phyloP scores from a whole-genome alignment of 2,113 vertebrate species.

The Felis chaus region DNA sequence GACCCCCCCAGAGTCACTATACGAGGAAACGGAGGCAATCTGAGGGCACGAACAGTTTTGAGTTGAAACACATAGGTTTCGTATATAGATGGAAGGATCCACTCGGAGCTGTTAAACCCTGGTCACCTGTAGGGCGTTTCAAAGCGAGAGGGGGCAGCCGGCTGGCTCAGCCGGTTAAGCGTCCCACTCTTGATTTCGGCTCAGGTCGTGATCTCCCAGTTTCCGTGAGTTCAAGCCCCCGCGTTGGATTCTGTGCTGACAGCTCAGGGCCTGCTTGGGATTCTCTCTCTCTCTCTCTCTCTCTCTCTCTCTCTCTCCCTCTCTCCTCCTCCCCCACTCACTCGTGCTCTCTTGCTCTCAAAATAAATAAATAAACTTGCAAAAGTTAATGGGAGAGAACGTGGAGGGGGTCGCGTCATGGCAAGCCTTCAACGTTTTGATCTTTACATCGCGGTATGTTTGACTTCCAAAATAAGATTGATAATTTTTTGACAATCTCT shows the following conservation, averaged over 20 bases:
- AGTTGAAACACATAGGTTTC: neutral
- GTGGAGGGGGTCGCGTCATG: rapidly evolving
- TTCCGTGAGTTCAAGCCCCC: too few relatives aligned
- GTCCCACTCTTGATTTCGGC: too few relatives aligned
- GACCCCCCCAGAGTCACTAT: rapidly evolving
- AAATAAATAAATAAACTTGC: too few relatives aligned
- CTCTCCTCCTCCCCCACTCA: too few relatives aligned
- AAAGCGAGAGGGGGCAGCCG: neutral
- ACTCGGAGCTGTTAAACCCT: neutral
- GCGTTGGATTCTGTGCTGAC: rapidly evolving
- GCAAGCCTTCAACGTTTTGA: neutral
- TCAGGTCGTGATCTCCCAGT: too few relatives aligned
- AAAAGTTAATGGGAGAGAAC: too few relatives aligned
- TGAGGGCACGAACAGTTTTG: rapidly evolving
- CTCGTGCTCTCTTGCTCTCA: too few relatives aligned
- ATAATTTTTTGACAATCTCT: neutral
- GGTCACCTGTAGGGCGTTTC: neutral
- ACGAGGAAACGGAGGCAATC: neutral
- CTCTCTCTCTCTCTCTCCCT: too few relatives aligned
- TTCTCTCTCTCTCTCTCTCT: too few relatives aligned
- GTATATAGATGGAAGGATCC: neutral
- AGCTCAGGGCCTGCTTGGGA: too few relatives aligned
- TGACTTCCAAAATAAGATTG: neutral
- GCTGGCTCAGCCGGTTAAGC: too few relatives aligned
- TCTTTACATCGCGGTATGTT: neutral